phyloP scores from a whole-genome alignment of 2,797 vertebrate species.

The Aulostomus chinensis region DNA sequence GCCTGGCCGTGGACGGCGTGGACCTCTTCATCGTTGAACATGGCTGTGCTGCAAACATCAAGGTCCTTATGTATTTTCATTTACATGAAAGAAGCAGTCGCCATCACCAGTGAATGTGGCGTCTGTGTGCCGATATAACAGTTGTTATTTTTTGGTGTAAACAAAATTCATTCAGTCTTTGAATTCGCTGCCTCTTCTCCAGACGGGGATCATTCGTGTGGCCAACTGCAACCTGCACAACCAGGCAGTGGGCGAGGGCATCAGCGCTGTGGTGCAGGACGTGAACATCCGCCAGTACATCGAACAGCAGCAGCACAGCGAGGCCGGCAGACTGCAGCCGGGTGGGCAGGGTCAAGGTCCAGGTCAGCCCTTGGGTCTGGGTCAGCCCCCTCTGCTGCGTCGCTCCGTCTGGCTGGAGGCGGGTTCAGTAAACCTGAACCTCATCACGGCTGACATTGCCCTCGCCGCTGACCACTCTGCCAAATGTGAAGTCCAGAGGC shows the following conservation, averaged over 20 bases:
- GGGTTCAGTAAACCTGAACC: constrained; percentile 91
- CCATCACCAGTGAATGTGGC: too few species aligned
- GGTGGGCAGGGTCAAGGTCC: constrained; percentile 61
- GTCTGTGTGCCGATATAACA: too few species aligned
- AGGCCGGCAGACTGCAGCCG: constrained; percentile 66
- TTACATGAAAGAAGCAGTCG: too few species aligned
- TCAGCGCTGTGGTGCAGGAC: constrained; percentile 94
- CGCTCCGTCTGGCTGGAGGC: constrained; percentile 96
- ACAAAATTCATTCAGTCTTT: too few species aligned
- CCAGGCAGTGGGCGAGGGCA: constrained; percentile 94
- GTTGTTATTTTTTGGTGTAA: too few species aligned
- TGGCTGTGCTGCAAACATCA: constrained; percentile 93
- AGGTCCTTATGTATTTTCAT: too few species aligned
- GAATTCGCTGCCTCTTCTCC: background rate
- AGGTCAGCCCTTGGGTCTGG: constrained; percentile 69
- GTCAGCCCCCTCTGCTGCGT: constrained; percentile 87
- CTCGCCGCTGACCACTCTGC: constrained; percentile 93
- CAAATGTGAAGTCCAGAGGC: constrained; percentile 93
- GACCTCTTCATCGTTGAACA: constrained; percentile 94
- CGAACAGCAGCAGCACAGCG: constrained; percentile 82
- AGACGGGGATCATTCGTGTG: constrained; percentile 90
- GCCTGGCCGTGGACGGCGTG: constrained; percentile 90
- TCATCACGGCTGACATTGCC: constrained; percentile 94
- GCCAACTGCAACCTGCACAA: constrained; percentile 98
- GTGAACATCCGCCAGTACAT: constrained; percentile 91